Evolutionary conservation across 2,113 vertebrate genomes (phyloP).

Genomic region (pig (Sus scrofa)): T2T-Sscrofa CM000821.6:13944001-13944500

Average conservation of each 20-base stretch:
- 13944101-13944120: slow-evolving; percentile 29
- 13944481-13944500: background rate
- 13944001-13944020: too few relatives aligned
- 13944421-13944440: background rate
- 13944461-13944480: background rate
- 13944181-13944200: background rate
- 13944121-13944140: background rate
- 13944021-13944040: too few relatives aligned
- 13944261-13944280: slow-evolving; percentile 96
- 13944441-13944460: background rate
- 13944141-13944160: background rate
- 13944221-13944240: slow-evolving; percentile 96
- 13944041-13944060: too few relatives aligned
- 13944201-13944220: slow-evolving; percentile 19
- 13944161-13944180: background rate
- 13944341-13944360: background rate
- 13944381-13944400: background rate
- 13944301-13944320: background rate
- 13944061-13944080: too few relatives aligned
- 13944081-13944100: too few relatives aligned
- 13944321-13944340: slow-evolving; percentile 11
- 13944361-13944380: background rate
- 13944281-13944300: slow-evolving; percentile 98
- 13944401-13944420: background rate
- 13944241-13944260: slow-evolving; percentile 98